Percentiles rank a stretch among this genome's conserved stretches.
Evolutionary conservation across 1,140 invertebrate genomes (phyloP).

Genomic region (Nasonia giraulti): DNA sequence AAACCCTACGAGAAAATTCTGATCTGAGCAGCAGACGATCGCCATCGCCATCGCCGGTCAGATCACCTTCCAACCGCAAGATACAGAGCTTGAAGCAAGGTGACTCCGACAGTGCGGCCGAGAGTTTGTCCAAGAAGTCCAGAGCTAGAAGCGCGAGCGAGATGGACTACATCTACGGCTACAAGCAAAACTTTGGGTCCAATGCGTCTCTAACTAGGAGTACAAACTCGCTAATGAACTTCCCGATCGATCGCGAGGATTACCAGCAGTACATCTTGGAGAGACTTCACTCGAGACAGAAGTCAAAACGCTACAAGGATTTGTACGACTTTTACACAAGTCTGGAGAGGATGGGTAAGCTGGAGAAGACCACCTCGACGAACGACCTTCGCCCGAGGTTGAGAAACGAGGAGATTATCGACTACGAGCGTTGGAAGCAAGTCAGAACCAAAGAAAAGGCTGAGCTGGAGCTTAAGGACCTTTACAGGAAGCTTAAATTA

Average conservation of each 20-base stretch:
- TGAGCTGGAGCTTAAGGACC: slow-evolving; percentile 85
- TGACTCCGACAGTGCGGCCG: slow-evolving; percentile 55
- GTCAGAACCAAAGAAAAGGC: slow-evolving; percentile 86
- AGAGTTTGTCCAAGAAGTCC: slow-evolving; percentile 63
- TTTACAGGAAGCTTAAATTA: slow-evolving; percentile 86
- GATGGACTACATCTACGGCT: slow-evolving; percentile 63
- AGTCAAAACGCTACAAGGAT: slow-evolving; percentile 88
- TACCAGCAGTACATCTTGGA: slow-evolving; percentile 84
- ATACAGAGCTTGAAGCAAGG: slow-evolving; percentile 75
- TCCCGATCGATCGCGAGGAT: slow-evolving; percentile 74
- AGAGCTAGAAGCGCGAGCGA: slow-evolving; percentile 80
- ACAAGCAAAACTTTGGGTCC: slow-evolving; percentile 63
- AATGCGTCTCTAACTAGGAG: slow-evolving; percentile 68
- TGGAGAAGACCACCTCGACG: slow-evolving; percentile 85
- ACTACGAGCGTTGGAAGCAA: slow-evolving; percentile 90
- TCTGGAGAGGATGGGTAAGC: slow-evolving; percentile 87
- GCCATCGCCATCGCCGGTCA: slow-evolving; percentile 75
- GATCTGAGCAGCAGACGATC: slow-evolving; percentile 59
- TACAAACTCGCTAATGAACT: slow-evolving; percentile 70
- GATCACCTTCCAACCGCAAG: slow-evolving; percentile 80
- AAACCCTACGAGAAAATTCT: slow-evolving; percentile 58
- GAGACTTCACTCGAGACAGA: slow-evolving; percentile 81
- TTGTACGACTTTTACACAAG: slow-evolving; percentile 90
- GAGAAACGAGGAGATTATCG: slow-evolving; percentile 86
- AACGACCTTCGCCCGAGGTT: slow-evolving; percentile 81